A percentile compares a stretch with the other conserved stretches of the same genome.
These are phyloP conservation scores for Cirrhinus mrigala DNA, from an alignment of 2,797 vertebrate species.

Conservation along the genomic window DNA sequence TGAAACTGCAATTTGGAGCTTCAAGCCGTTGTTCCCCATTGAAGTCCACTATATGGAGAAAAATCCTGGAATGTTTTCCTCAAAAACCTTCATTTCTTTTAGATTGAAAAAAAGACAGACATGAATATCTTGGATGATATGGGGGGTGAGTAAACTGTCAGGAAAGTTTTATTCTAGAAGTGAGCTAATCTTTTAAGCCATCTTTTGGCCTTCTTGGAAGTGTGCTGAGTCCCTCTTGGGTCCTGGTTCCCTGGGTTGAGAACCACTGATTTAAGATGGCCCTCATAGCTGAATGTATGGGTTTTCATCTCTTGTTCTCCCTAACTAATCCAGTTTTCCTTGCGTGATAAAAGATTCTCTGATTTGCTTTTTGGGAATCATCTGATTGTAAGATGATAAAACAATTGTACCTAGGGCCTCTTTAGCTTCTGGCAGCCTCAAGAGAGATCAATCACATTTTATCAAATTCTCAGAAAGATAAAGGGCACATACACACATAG, in stretches of 20 bases:
- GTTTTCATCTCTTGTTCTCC: not conserved
- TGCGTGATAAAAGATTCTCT: conserved; percentile 32
- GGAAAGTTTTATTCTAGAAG: too few species aligned
- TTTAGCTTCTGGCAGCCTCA: conserved; percentile 40
- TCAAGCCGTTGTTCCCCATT: too few species aligned
- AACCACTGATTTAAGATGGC: not conserved
- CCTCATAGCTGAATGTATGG: not conserved
- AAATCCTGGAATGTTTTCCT: too few species aligned
- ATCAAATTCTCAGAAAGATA: conserved; percentile 43
- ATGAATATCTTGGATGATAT: too few species aligned
- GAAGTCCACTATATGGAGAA: too few species aligned
- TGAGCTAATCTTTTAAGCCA: not conserved
- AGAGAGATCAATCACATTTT: conserved; percentile 46
- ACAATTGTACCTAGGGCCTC: conserved; percentile 35
- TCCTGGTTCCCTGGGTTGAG: not conserved
- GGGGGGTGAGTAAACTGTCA: too few species aligned
- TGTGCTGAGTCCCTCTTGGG: not conserved
- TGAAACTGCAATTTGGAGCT: too few species aligned
- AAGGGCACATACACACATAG: conserved; percentile 51
- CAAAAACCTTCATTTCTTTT: too few species aligned
- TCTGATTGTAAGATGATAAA: conserved; percentile 43
- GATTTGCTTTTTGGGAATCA: conserved; percentile 27
- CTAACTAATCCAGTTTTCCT: conserved; percentile 8
- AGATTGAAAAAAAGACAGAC: too few species aligned
- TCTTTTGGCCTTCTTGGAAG: not conserved